Evolutionary conservation across 2,113 vertebrate genomes (phyloP).

Genomic region (Suncus etruscus): DNA sequence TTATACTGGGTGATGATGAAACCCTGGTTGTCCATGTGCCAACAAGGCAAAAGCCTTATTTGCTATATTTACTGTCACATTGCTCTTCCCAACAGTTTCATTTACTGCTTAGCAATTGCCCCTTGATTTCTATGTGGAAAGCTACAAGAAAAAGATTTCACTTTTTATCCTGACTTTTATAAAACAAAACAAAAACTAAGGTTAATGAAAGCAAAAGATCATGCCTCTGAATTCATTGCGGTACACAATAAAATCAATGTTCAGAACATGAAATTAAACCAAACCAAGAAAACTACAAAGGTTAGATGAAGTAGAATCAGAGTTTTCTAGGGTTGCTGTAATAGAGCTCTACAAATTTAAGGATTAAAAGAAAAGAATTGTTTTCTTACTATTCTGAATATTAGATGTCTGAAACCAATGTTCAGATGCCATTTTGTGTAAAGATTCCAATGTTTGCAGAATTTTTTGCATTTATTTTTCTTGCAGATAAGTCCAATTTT

Average conservation of each 20-base stretch:
- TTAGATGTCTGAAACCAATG: neutral
- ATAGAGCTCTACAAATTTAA: neutral
- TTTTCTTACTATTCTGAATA: neutral
- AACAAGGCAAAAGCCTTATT: too few species aligned
- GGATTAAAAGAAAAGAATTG: neutral
- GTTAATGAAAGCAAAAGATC: neutral
- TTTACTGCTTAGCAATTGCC: neutral
- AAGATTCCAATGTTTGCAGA: too few species aligned
- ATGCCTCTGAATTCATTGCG: neutral
- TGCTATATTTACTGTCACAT: too few species aligned
- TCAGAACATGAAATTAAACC: too few species aligned
- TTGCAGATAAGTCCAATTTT: too few species aligned
- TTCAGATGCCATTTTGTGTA: neutral
- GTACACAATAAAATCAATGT: neutral
- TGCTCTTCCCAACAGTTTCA: too few species aligned
- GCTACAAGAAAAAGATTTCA: neutral
- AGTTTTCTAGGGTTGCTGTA: neutral
- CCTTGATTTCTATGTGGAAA: neutral
- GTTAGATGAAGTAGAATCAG: neutral
- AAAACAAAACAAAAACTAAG: neutral
- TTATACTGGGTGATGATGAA: too few species aligned
- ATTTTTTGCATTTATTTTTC: too few species aligned
- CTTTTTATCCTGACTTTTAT: neutral
- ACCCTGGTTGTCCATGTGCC: too few species aligned
- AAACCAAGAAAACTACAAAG: too few species aligned